Conservation (phyloP, 2,113 vertebrate genomes). For the Zosterops hypoxanthus region DNA sequence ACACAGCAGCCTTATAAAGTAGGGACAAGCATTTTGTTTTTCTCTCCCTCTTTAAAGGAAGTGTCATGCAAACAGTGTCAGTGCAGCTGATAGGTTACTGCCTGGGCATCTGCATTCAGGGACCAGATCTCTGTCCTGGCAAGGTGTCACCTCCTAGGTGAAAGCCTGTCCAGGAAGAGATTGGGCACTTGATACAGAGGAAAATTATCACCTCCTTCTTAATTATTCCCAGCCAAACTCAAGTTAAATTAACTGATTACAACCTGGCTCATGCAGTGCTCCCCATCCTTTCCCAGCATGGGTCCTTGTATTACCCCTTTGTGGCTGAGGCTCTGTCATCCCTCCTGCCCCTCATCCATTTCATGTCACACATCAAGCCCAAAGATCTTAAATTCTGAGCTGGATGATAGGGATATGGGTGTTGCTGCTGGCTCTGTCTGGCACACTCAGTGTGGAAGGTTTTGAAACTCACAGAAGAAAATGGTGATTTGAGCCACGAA, state of each 20-base stretch:
- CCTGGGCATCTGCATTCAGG: not conserved
- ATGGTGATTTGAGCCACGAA: not conserved
- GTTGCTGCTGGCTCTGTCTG: not conserved
- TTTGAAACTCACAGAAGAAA: not conserved
- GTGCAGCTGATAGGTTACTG: not conserved
- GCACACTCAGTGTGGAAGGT: not conserved
- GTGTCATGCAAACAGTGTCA: slow-evolving; percentile 2
- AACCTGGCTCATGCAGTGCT: not conserved
- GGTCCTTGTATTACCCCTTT: not conserved
- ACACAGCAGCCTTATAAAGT: not conserved
- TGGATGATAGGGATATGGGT: fast-evolving
- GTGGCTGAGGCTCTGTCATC: not conserved
- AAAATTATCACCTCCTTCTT: slow-evolving; percentile 44
- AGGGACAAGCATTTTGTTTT: not conserved
- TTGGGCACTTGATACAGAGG: not conserved
- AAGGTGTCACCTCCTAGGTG: not conserved
- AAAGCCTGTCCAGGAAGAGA: slow-evolving; percentile 36
- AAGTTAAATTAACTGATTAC: slow-evolving; percentile 44
- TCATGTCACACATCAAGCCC: not conserved
- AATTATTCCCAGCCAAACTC: not conserved
- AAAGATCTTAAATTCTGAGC: not conserved
- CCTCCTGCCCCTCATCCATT: not conserved
- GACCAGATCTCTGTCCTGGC: not conserved
- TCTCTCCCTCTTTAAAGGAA: not conserved
- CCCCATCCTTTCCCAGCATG: not conserved